A percentile compares a stretch with the other conserved stretches of the same genome.
Evolutionary conservation across 2,113 vertebrate genomes (phyloP).

Genomic region (Urocitellus parryii): DNA sequence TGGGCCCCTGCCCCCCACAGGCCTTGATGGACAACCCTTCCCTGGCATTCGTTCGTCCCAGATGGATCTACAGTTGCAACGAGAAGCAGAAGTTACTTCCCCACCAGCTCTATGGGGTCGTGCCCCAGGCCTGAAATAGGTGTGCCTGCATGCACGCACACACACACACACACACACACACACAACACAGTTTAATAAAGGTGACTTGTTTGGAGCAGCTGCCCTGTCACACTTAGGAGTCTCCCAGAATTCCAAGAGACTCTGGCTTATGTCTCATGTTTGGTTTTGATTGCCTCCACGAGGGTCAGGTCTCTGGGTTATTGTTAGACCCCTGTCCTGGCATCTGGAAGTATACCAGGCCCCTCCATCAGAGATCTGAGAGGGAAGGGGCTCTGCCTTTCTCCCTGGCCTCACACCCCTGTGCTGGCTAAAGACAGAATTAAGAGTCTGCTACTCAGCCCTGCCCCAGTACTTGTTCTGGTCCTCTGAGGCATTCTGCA

Average conservation of each 20-base stretch:
- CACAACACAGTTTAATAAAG: slow-evolving; percentile 66
- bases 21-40: slow-evolving; percentile 93
- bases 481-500: not conserved
- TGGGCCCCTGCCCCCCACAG: slow-evolving; percentile 77
- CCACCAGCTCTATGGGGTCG: slow-evolving; percentile 93
- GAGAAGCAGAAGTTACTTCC: slow-evolving; percentile 92
- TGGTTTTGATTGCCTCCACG: not conserved
- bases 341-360: not conserved
- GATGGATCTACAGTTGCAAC: slow-evolving; percentile 94
- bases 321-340: not conserved
- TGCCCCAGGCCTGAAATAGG: slow-evolving; percentile 81
- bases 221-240: not conserved
- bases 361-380: not conserved
- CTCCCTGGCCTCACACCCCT: not conserved
- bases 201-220: slow-evolving; percentile 11
- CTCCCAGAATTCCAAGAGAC: not conserved
- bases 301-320: not conserved
- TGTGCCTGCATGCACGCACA: no score
- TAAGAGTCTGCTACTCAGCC: not conserved
- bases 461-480: not conserved
- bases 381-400: not conserved
- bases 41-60: slow-evolving; percentile 93
- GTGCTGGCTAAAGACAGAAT: not conserved
- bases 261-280: not conserved
- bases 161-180: no score